phyloP scores from a whole-genome alignment of 2,888 invertebrate genomes.

The Ormia ochracea region DNA sequence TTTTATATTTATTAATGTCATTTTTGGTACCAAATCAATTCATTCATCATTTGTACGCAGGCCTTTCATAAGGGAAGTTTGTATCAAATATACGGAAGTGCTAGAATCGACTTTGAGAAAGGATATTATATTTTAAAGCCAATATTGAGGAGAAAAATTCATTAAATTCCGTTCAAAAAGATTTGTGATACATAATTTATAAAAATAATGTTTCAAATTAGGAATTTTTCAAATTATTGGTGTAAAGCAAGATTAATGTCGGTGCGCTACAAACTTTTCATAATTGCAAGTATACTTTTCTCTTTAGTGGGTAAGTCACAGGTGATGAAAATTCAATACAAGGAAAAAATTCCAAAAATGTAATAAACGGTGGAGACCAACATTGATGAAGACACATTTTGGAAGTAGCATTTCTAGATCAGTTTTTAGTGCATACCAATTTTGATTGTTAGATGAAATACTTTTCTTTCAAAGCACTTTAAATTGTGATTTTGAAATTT shows the following conservation, averaged over 20 bases:
- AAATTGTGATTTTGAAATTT: too few relatives aligned
- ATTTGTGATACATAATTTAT: background rate
- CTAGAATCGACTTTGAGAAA: background rate
- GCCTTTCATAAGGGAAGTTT: conserved; percentile 44
- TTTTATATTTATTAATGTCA: conserved; percentile 20
- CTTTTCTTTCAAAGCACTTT: too few relatives aligned
- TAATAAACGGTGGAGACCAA: background rate
- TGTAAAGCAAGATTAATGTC: conserved; percentile 31
- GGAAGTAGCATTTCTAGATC: too few relatives aligned
- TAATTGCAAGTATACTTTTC: conserved; percentile 61
- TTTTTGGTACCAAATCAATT: conserved; percentile 39
- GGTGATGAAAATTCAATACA: background rate
- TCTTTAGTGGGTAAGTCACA: conserved; percentile 58
- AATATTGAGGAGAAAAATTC: background rate
- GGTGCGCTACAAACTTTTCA: conserved; percentile 33
- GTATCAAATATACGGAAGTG: conserved; percentile 38
- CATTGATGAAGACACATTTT: too few relatives aligned
- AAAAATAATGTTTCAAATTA: conserved; percentile 27
- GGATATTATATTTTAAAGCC: background rate
- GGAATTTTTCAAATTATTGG: conserved; percentile 22
- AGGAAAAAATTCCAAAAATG: background rate
- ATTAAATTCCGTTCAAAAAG: background rate
- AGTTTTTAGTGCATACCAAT: too few relatives aligned
- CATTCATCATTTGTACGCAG: conserved; percentile 62
- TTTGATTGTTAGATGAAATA: too few relatives aligned